These are phyloP conservation scores for Trisateles emortualis DNA, from an alignment of 2,888 invertebrate species.

Conservation along the genomic window DNA sequence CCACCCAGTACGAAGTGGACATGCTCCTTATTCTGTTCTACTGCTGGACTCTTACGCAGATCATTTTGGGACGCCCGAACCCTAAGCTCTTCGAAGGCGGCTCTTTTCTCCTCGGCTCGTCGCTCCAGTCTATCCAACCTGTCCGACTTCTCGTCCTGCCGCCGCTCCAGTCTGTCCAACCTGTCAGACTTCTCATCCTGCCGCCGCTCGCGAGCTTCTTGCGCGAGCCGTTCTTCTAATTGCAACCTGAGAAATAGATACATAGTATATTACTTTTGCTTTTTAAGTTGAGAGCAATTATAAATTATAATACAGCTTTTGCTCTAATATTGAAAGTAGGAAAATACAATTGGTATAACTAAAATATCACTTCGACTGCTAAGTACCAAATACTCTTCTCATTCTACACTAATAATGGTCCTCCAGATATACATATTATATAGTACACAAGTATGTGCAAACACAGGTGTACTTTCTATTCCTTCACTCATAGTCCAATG, in stretches of 20 bases:
- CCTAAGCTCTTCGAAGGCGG: conserved; percentile 55
- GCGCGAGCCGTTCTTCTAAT: conserved; percentile 78
- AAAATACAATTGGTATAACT: no score
- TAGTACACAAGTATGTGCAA: no score
- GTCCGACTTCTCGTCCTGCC: conserved; percentile 56
- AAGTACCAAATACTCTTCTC: no score
- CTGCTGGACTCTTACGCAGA: conserved; percentile 70
- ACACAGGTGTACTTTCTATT: no score
- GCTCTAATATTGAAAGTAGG: no score
- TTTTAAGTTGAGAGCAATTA: no score
- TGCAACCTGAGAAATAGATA: conserved; percentile 68
- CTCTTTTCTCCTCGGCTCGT: conserved; percentile 60
- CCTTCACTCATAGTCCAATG: no score
- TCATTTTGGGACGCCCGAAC: conserved; percentile 61
- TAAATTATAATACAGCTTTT: no score
- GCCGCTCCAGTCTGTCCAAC: conserved; percentile 51
- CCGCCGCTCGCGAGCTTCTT: conserved; percentile 75
- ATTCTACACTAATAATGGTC: no score
- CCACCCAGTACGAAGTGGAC: conserved; percentile 81
- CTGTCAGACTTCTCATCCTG: conserved; percentile 53
- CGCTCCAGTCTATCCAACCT: conserved; percentile 51
- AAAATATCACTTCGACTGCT: no score
- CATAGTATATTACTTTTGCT: no score
- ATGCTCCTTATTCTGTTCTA: conserved; percentile 69
- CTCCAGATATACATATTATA: no score